These are phyloP conservation scores for Kryphioiulus occultus DNA, from an alignment of 2,888 invertebrate species.

Conservation along the genomic window DNA sequence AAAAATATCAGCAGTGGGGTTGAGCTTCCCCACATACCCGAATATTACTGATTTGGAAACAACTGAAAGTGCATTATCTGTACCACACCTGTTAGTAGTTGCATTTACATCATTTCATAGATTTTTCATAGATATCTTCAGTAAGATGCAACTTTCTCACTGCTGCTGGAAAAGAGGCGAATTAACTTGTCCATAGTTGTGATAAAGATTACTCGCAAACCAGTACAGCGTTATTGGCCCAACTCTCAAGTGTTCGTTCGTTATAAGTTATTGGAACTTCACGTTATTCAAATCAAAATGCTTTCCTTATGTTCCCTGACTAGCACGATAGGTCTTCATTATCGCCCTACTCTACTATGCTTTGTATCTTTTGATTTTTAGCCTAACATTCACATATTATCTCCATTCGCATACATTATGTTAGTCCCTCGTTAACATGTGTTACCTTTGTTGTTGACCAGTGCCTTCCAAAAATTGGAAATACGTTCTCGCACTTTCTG, in stretches of 20 bases:
- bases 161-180: too few species aligned
- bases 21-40: too few species aligned
- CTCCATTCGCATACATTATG: background rate
- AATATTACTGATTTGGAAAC: too few species aligned
- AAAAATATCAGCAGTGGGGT: too few species aligned
- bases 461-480: background rate
- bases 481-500: background rate
- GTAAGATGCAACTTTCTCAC: too few species aligned
- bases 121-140: too few species aligned
- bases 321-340: background rate
- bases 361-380: conserved; percentile 11
- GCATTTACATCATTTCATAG: too few species aligned
- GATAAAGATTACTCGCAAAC: background rate
- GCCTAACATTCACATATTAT: background rate
- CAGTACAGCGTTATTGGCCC: background rate
- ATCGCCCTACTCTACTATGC: background rate
- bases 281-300: background rate
- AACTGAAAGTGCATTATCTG: too few species aligned
- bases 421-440: background rate
- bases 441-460: background rate
- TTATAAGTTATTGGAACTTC: background rate
- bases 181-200: too few species aligned
- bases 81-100: too few species aligned
- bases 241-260: background rate
- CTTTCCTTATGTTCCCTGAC: background rate